Percentiles rank a stretch among this genome's conserved stretches.
Evolutionary conservation across 2,888 invertebrate species (phyloP).

Genomic region (Yponomeuta cagnagella): DNA sequence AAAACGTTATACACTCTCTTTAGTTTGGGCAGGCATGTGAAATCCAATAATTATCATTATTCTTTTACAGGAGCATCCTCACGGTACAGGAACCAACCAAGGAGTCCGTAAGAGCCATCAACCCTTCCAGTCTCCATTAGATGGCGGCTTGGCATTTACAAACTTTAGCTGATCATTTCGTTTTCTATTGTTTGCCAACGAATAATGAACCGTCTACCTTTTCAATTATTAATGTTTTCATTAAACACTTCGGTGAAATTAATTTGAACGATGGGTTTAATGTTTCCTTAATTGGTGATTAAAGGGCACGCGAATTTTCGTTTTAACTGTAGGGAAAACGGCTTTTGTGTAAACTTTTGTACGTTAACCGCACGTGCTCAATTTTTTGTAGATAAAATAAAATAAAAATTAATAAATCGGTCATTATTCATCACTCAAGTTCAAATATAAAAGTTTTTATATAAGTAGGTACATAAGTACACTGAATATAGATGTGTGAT

Average conservation of each 20-base stretch:
- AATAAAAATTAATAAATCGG: too few species aligned
- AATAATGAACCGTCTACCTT: neutral
- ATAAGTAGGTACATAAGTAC: too few species aligned
- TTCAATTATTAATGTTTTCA: neutral
- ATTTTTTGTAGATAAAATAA: too few species aligned
- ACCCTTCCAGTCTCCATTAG: constrained; percentile 26
- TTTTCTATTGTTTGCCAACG: constrained; percentile 19
- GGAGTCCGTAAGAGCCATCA: neutral
- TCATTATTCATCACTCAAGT: too few species aligned
- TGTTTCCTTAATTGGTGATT: neutral
- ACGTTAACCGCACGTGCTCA: too few species aligned
- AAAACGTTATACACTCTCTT: too few species aligned
- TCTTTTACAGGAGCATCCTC: neutral
- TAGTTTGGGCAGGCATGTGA: too few species aligned
- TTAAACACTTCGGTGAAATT: neutral
- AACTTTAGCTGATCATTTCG: constrained; percentile 30
- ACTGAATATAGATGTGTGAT: too few species aligned
- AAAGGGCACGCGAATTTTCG: neutral
- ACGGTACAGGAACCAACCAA: neutral
- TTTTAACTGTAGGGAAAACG: too few species aligned
- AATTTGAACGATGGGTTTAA: neutral
- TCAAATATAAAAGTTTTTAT: too few species aligned
- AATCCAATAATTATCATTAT: too few species aligned
- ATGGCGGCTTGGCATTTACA: constrained; percentile 26
- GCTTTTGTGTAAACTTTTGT: too few species aligned